Base-by-base conservation (phyloP, 2,797 vertebrate genomes). In the Anomalospiza imberbis region DNA sequence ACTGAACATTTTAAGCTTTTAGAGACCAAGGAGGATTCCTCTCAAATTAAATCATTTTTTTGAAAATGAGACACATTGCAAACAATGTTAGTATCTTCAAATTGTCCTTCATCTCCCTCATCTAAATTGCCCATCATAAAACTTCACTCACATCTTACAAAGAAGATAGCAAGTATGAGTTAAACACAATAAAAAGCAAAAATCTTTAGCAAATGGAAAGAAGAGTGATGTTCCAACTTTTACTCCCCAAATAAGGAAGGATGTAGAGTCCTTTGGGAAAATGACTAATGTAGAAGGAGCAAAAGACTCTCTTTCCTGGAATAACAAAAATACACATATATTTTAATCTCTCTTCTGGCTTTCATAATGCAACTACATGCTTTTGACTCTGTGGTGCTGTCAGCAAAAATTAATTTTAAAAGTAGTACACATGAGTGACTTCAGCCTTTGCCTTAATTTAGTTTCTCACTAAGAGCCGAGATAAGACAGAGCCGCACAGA, bases 331-430 rank as follows among this genome's bases (percentile, higher is more conserved):
- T 95, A 97, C 94, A 95, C 82, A 84, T 96, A 96, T 85, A 94
- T 96, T 97, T 96, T 97, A 96, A 97, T 97, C 95, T 95, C 63
- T 44, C 61, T 88, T 96, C 94, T 88, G 91, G 82, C 89, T 96
- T 96, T 95, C 93, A 91, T 96, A 95, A 96, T 92, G 96, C 95
- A 96, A 55, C 79, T 94, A 89, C 91, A 91, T 57, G 91, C 85
- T 97, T 97, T 97, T 62, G 96, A 95, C 90, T 97, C 91, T 53
- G 57, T 93, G 95, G 79, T 88, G 92, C 91, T 95, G 87, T 97
- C 96, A 96, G 97, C 97, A 97, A 98, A 98, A 98, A 97, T 97
- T 97, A 97, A 98, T 98, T 97, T 97, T 95, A 94, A 97, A 95
- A 96, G 95, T 95, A 91, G 76, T 79, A 86, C 96, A 95, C 95